Evolutionary conservation across 92 coral and sea anemone genomes (phyloP), one percentile per base, ranked within the genome.

Genomic region (Bergia sp.): DNA sequence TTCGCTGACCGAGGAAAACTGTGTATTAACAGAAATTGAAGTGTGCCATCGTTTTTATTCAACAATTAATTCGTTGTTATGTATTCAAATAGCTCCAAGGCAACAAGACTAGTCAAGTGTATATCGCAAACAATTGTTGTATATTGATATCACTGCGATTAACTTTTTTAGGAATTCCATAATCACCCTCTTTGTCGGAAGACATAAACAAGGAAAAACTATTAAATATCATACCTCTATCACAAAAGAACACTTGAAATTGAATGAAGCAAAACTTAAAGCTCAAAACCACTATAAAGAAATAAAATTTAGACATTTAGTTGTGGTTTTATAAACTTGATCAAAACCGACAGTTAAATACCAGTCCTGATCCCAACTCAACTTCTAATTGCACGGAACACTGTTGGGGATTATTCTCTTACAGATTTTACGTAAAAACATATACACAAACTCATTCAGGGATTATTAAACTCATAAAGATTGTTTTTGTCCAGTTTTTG

Each of bases 121-220:
- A 50, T 76, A 38, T n/a, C 29, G 45, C 80, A 41, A 76, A 76
- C 80, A 76, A 76, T 73, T 53, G 77, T 36, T 75, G 79, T 75
- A 37, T 75, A 75, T 75, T 40, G 37, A 75, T 40, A 42, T 69
- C 20, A 84, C 87, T 84, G 43, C 36, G 40, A 43, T 74, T 74
- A 53, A 71, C 77, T 49, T 36, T 49, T 23, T 75, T 44, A 75
- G 77, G 77, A 69, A 84, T 84, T 67, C 66, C 74, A 71, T 69
- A 71, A 67, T 84, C 37, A 84, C 43, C 18, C 61, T 72, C 78
- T 67, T 84, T 69, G 87, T 84, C 87, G 79, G 87, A 40, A 69
- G 45, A 45, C 40, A 43, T 23, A 71, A 84, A 84, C 87, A 84
- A 84, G 18, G 55, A 64, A 53, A 80, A 38, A 36, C 69, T 61